These are phyloP conservation scores for Periparus ater DNA, from an alignment of 2,797 vertebrate genomes.

Conservation along the genomic window DNA sequence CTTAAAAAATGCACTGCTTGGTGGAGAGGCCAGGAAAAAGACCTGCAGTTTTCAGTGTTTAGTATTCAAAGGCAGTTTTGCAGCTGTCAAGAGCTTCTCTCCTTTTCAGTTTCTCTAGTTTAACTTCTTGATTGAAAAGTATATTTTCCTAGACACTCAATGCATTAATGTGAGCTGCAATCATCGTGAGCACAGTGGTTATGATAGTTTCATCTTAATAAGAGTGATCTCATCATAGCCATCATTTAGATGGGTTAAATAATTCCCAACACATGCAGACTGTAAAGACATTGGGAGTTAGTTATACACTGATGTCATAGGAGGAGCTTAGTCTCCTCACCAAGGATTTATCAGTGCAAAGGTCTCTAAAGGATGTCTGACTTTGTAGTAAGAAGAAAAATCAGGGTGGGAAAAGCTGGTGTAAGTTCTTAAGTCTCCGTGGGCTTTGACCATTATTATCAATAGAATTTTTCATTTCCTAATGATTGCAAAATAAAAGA, in stretches of 20 bases:
- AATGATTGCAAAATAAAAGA: constrained; percentile 23
- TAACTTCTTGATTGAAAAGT: not conserved
- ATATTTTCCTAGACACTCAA: not conserved
- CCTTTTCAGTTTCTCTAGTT: not conserved
- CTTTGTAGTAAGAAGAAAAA: constrained; percentile 11
- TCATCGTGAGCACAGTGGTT: not conserved
- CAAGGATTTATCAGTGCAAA: constrained; percentile 22
- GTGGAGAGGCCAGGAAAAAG: not conserved
- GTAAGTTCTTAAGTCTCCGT: not conserved
- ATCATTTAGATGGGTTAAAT: constrained; percentile 2
- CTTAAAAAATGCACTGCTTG: not conserved
- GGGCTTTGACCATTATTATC: not conserved
- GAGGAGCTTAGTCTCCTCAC: constrained; percentile 14
- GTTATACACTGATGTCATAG: constrained; percentile 42
- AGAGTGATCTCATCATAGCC: constrained; percentile 38
- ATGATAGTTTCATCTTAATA: constrained; percentile 4
- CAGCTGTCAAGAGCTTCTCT: not conserved
- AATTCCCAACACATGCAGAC: constrained; percentile 25
- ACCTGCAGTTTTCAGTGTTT: not conserved
- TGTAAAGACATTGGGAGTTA: constrained; percentile 20
- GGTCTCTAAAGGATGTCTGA: not conserved
- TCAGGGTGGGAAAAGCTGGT: not conserved
- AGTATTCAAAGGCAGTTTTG: not conserved
- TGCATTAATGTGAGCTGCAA: not conserved
- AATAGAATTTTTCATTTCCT: constrained; percentile 47